phyloP scores from a whole-genome alignment of 1,140 invertebrate genomes.

The Trichomalopsis sarcophagae region DNA sequence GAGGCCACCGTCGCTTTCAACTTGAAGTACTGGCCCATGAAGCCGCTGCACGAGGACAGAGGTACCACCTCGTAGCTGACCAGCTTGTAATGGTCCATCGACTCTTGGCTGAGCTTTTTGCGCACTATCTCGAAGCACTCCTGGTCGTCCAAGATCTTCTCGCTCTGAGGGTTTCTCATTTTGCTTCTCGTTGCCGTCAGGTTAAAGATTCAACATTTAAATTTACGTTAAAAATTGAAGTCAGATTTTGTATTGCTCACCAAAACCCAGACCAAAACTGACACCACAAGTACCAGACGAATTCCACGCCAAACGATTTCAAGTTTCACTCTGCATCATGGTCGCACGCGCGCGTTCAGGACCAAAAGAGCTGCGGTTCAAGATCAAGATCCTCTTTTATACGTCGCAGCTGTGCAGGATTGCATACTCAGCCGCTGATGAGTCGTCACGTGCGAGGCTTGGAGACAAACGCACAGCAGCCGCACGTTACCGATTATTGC shows the following conservation, averaged over 20 bases:
- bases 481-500: constrained; percentile 55
- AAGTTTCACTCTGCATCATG: too few species aligned
- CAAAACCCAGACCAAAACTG: too few species aligned
- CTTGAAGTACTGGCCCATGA: constrained; percentile 65
- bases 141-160: constrained; percentile 73
- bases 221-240: too few species aligned
- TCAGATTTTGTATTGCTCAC: too few species aligned
- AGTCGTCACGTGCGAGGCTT: not conserved
- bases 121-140: constrained; percentile 76
- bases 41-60: constrained; percentile 60
- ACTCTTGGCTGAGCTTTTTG: constrained; percentile 71
- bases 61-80: constrained; percentile 62
- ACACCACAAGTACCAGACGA: too few species aligned
- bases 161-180: constrained; percentile 16
- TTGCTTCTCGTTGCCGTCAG: not conserved
- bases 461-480: not conserved
- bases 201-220: too few species aligned
- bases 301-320: not conserved
- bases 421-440: not conserved
- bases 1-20: constrained; percentile 59
- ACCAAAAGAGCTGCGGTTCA: not conserved
- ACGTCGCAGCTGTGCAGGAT: not conserved
- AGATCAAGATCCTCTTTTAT: not conserved
- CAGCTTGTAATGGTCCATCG: constrained; percentile 64
- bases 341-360: not conserved